phyloP scores from a whole-genome alignment of 2,797 vertebrate genomes.

The Semaprochilodus insignis region DNA sequence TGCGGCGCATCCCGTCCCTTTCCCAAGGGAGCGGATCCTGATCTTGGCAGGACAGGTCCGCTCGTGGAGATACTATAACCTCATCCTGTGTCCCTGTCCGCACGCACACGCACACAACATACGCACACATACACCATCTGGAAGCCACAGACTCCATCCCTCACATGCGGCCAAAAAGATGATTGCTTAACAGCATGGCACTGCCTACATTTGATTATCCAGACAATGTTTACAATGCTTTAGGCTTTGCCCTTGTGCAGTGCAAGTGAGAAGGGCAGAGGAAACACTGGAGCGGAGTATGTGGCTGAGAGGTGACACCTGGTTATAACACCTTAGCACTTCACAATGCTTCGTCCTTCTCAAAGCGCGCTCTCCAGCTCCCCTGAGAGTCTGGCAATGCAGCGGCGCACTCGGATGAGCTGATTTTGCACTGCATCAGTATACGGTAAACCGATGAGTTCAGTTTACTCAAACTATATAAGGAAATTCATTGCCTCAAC shows the following conservation, averaged over 20 bases:
- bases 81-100: slow-evolving; percentile 56
- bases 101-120: slow-evolving; percentile 32
- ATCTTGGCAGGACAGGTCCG: slow-evolving; percentile 53
- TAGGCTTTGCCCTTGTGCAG: slow-evolving; percentile 58
- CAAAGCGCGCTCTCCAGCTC: slow-evolving; percentile 34
- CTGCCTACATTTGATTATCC: slow-evolving; percentile 66
- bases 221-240: slow-evolving; percentile 59
- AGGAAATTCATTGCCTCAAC: neutral
- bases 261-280: slow-evolving; percentile 54
- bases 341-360: slow-evolving; percentile 36
- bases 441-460: neutral
- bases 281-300: slow-evolving; percentile 49
- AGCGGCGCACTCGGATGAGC: slow-evolving; percentile 44
- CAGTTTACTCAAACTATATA: neutral
- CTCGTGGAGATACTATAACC: slow-evolving; percentile 53
- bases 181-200: slow-evolving; percentile 70
- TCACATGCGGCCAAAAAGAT: slow-evolving; percentile 64
- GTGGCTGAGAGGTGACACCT: slow-evolving; percentile 43
- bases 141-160: slow-evolving; percentile 58
- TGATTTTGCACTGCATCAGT: slow-evolving; percentile 21
- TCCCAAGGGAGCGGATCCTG: slow-evolving; percentile 59
- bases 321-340: slow-evolving; percentile 52
- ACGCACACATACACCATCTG: slow-evolving; percentile 66
- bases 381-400: slow-evolving; percentile 24
- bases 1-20: slow-evolving; percentile 43